Conservation (phyloP, 2,113 vertebrate genomes). For the Suncus etruscus region DNA sequence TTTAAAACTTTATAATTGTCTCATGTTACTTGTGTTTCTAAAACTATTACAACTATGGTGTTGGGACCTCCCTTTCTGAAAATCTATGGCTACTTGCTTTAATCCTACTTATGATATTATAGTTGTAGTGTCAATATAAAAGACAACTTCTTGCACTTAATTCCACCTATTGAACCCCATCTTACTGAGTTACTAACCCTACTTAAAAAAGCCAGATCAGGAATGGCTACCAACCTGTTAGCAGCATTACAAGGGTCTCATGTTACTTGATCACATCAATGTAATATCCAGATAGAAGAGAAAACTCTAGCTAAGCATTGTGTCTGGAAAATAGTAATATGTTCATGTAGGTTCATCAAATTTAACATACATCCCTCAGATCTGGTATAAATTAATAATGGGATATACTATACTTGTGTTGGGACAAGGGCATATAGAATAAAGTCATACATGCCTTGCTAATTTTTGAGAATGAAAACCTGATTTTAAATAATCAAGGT, state of each 20-base stretch:
- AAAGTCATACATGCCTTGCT: neutral
- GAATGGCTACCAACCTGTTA: neutral
- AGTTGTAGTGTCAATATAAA: neutral
- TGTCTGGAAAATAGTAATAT: neutral
- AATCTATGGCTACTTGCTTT: constrained; percentile 9
- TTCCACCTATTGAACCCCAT: neutral
- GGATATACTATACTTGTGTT: neutral
- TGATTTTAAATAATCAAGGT: neutral
- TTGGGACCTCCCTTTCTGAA: constrained; percentile 52
- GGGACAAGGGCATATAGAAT: too few relatives aligned
- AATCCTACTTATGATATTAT: neutral
- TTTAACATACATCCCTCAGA: neutral
- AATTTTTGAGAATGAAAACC: neutral
- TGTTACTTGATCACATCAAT: neutral
- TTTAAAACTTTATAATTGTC: too few relatives aligned
- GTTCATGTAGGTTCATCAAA: too few relatives aligned
- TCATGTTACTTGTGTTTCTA: too few relatives aligned
- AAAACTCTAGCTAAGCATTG: neutral
- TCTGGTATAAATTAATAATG: neutral
- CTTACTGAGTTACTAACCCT: too few relatives aligned
- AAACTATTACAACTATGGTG: neutral
- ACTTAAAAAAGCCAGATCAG: neutral
- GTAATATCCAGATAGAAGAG: neutral
- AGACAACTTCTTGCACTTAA: neutral
- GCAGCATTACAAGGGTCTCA: too few relatives aligned